Base-by-base conservation (phyloP, 1,140 invertebrate genomes). In the Drosophila subpulchrella region DNA sequence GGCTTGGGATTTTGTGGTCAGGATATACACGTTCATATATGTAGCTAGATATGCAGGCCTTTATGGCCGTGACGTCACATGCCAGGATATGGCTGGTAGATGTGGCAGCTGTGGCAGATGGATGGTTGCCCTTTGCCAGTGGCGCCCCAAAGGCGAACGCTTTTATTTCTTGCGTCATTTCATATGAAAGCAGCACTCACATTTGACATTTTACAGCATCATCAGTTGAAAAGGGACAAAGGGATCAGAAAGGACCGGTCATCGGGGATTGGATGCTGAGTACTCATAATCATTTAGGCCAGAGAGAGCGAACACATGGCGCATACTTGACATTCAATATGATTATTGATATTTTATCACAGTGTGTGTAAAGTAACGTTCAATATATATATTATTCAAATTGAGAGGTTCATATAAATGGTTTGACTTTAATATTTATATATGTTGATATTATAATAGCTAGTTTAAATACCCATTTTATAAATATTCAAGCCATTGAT, bases 111-210 rank as follows among this genome's bases (percentile, higher is more conserved):
- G 17, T 11, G 44, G 13, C 24, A 17, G 48, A 61, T 62, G 17
- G 53, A 51, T 53, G 75, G 42, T 55, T 86, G 82, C 82, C 82
- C 78, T 85, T 85, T 85, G 78, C 56, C 76, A 51, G 53, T 10
- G 48, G 30, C 36, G 48, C 54, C 77, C 75, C 41, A 53, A 68
- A 44, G 57, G 62, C 62, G 46, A 44, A 48, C 57, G 72, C 53
- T 71, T 85, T 85, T 60, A 86, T 85, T 78, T 78, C 82, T 86
- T 85, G 82, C 82, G 82, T 85, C 78, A 85, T 86, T 85, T 86
- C 51, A 60, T 86, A 75, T 82, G 58, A 86, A 85, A 82, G 65
- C 83, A 62, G 70, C 66, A 67, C 68, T 88, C 75, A 88, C 82
- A 82, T 88, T 85, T 85, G 83, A 85, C 82, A 85, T 85, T 88